phyloP scores from a whole-genome alignment of 2,113 vertebrate species.

The Pandion haliaetus region DNA sequence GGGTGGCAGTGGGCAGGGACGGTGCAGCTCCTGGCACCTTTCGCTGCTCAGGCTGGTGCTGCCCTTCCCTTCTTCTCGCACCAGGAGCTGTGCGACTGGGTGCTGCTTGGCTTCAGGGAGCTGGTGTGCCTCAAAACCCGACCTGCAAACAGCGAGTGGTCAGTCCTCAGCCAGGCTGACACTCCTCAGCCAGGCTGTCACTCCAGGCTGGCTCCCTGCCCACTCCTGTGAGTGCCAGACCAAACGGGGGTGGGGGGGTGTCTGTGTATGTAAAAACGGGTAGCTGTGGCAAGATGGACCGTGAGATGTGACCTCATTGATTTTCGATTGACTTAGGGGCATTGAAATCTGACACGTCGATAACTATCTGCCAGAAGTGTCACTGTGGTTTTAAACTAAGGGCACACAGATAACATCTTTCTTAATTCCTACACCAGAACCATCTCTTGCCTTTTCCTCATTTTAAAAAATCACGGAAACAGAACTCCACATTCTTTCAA shows the following conservation, averaged over 20 bases:
- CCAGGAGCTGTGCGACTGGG: rapidly evolving
- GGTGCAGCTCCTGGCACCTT: background rate
- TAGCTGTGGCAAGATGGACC: background rate
- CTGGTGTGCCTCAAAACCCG: background rate
- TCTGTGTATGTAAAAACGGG: background rate
- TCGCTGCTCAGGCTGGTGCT: rapidly evolving
- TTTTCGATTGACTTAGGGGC: background rate
- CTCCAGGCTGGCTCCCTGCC: background rate
- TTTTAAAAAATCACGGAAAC: background rate
- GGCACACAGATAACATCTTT: background rate
- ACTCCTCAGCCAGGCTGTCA: background rate
- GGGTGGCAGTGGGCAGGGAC: rapidly evolving
- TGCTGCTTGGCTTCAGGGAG: background rate
- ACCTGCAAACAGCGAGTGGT: background rate
- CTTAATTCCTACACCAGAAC: background rate
- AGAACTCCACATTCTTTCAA: background rate
- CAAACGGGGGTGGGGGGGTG: background rate
- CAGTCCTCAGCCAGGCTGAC: background rate
- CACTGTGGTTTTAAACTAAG: background rate
- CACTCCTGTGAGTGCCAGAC: rapidly evolving
- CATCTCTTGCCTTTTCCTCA: background rate
- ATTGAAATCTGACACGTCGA: background rate
- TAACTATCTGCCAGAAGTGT: background rate
- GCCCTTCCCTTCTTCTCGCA: background rate
- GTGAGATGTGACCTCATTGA: rapidly evolving